Base-by-base conservation (phyloP, 2,888 invertebrate genomes). In the Helicoverpa assulta region DNA sequence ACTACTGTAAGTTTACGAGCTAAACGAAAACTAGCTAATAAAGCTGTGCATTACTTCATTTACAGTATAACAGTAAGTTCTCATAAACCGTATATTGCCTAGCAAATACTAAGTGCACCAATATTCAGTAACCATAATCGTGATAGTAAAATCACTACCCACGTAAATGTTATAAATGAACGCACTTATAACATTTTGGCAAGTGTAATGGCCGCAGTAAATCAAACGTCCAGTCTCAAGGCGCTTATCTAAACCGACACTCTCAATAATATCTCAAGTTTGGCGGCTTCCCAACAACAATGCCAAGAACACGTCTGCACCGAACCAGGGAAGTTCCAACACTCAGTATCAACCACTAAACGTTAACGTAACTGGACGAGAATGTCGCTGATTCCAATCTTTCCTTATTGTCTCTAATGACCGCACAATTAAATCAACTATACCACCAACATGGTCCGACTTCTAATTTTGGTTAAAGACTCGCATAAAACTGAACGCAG, bases 401-500 rank as follows among this genome's bases (percentile, higher is more conserved):
- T 26, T 62, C 59, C 61, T 58, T 70, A 55, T 26, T 51, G 55
- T 55, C 59, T 65, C 33, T 54, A 53, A 78, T 51, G 37, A 40
- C 76, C 56, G 59, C 65, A 59, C 61, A 76, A 76, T 70, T 65
- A 80, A 76, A 69, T 69, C 40, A 56, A 51, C 60, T 65, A 50
- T 52, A 75, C 59, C 59, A 70, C 60, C 40, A 61, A 67, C 50
- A 62, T 65, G 58, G 60, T 53, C 58, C 47, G 51, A 57, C 53
- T 53, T 74, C 62, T 67, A 68, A 78, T 81, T 76, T 82, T n/a
- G 57, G 69, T 73, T 70, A 76, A 72, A 83, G 70, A 76, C 64
- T 83, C 47, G 58, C 47, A 70, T 83, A 62, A 76, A 68, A 67
- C 43, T 67, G 60, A 73, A 54, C 70, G 70, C 68, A 55, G 43